These are phyloP conservation scores for western clawed frog (Xenopus tropicalis) DNA, from an alignment of 2,113 vertebrate genomes.

Conservation along the genomic window DNA sequence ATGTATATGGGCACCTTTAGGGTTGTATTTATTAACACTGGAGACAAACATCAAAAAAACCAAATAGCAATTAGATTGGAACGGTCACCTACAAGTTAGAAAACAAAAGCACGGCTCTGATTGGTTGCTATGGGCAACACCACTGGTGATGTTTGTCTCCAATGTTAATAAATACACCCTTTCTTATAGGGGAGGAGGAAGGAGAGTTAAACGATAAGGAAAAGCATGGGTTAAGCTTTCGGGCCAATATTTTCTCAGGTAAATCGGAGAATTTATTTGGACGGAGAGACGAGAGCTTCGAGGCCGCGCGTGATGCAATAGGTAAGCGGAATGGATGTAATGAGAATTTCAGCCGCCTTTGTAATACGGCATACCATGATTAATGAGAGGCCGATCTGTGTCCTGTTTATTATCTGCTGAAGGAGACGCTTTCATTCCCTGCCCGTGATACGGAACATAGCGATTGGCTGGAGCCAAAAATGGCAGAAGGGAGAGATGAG, in stretches of 20 bases:
- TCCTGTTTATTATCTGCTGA: slow-evolving; percentile 9
- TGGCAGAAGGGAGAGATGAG: neutral
- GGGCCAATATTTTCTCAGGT: neutral
- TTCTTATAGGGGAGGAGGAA: too few relatives aligned
- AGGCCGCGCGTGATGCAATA: slow-evolving; percentile 18
- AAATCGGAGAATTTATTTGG: neutral
- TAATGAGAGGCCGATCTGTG: slow-evolving; percentile 23
- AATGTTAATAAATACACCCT: too few relatives aligned
- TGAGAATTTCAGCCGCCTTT: slow-evolving; percentile 17
- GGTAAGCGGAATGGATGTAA: slow-evolving; percentile 14
- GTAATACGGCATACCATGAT: slow-evolving; percentile 15
- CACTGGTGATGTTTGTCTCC: too few relatives aligned
- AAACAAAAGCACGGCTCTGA: too few relatives aligned
- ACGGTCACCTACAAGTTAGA: too few relatives aligned
- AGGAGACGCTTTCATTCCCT: neutral
- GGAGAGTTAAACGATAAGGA: neutral
- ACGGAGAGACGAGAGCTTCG: neutral
- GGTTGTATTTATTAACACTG: too few relatives aligned
- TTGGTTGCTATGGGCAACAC: too few relatives aligned
- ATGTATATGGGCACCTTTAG: too few relatives aligned
- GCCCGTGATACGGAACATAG: neutral
- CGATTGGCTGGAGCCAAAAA: neutral
- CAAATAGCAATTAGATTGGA: too few relatives aligned
- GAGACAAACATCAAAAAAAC: too few relatives aligned
- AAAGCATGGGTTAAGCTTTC: neutral